Evolutionary conservation across 2,888 invertebrate genomes (phyloP).

Genomic region (Venusia cambrica): DNA sequence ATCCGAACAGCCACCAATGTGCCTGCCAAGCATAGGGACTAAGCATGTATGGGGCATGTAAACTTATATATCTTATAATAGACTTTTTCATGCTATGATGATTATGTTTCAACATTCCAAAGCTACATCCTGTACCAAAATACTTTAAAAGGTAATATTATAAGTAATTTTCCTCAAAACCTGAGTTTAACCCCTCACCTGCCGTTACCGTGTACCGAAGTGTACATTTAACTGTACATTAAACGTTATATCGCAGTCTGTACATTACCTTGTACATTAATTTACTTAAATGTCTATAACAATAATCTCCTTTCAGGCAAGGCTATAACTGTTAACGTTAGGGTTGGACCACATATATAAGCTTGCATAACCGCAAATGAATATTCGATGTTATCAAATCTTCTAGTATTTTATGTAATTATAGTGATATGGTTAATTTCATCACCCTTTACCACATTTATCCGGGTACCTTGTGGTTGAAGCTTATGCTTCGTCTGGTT

Average conservation of each 20-base stretch:
- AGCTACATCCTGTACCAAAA: too few relatives aligned
- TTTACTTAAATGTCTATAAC: conserved; percentile 29
- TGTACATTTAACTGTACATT: conserved; percentile 14
- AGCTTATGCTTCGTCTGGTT: too few relatives aligned
- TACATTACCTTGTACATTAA: conserved; percentile 19
- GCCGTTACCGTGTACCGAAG: conserved; percentile 7
- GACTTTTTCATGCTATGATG: too few relatives aligned
- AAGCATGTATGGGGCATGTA: too few relatives aligned
- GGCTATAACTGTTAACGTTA: conserved; percentile 15
- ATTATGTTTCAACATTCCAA: too few relatives aligned
- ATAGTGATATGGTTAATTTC: too few relatives aligned
- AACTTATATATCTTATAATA: too few relatives aligned
- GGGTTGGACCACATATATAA: conserved; percentile 1
- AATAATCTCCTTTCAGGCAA: conserved; percentile 28
- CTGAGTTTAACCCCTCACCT: conserved; percentile 1
- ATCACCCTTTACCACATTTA: too few relatives aligned
- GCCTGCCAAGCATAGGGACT: too few relatives aligned
- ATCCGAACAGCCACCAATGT: too few relatives aligned
- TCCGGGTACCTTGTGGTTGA: too few relatives aligned
- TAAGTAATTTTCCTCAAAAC: neutral
- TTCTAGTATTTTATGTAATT: too few relatives aligned
- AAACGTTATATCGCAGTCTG: conserved; percentile 11
- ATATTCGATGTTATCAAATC: neutral
- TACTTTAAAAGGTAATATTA: neutral
- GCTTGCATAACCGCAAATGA: conserved; percentile 2